Conservation (phyloP, 2,888 invertebrate genomes). For the Oegoconia quadripuncta region DNA sequence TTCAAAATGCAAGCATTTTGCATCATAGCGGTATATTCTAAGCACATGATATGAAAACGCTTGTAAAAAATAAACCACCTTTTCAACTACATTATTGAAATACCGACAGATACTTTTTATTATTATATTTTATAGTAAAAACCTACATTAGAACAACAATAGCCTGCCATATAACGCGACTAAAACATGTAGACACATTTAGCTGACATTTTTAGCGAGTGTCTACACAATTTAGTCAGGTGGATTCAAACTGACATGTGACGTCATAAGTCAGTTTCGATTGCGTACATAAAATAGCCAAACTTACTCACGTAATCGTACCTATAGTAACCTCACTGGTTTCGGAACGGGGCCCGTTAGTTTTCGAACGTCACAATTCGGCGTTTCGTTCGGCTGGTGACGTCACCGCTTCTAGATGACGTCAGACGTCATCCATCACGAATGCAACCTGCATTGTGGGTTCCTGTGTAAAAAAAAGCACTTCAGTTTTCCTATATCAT, state of each 20-base stretch:
- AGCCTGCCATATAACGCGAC: slow-evolving; percentile 33
- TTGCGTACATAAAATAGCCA: slow-evolving; percentile 22
- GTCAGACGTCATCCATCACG: slow-evolving; percentile 75
- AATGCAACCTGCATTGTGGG: slow-evolving; percentile 76
- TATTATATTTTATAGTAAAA: slow-evolving; percentile 28
- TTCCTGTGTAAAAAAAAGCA: slow-evolving; percentile 42
- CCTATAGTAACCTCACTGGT: slow-evolving; percentile 31
- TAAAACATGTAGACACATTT: slow-evolving; percentile 15
- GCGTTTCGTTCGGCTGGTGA: slow-evolving; percentile 23
- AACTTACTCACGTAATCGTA: slow-evolving; percentile 29
- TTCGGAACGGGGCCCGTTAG: slow-evolving; percentile 14
- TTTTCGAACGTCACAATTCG: slow-evolving; percentile 10
- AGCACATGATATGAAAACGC: slow-evolving; percentile 60
- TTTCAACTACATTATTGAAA: slow-evolving; percentile 21
- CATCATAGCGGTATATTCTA: slow-evolving; percentile 37
- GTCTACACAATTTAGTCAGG: slow-evolving; percentile 14
- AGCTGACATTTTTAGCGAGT: slow-evolving; percentile 8
- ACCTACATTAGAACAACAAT: slow-evolving; percentile 50
- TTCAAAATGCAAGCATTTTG: slow-evolving; percentile 42
- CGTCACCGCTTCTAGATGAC: slow-evolving; percentile 39
- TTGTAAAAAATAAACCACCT: slow-evolving; percentile 44
- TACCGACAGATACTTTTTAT: slow-evolving; percentile 26
- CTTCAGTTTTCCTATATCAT: too few species aligned
- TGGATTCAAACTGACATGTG: slow-evolving; percentile 1
- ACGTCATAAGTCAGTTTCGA: background rate